These are phyloP conservation scores for Drosophila grimshawi DNA, from an alignment of 1,140 invertebrate genomes.

Conservation along the genomic window DNA sequence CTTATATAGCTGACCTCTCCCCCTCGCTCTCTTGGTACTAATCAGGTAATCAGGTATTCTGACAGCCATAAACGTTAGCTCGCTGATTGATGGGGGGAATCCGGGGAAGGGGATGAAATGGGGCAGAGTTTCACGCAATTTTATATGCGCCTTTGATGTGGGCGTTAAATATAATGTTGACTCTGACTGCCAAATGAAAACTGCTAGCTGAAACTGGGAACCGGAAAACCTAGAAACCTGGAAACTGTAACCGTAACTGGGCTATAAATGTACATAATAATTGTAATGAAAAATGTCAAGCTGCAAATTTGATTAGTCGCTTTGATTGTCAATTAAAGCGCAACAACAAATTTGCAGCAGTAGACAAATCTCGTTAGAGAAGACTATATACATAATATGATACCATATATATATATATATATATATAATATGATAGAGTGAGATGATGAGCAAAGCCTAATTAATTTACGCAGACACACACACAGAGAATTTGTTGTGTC, in stretches of 20 bases:
- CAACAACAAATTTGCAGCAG: slow-evolving; percentile 75
- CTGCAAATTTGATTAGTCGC: slow-evolving; percentile 79
- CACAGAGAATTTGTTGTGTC: slow-evolving; percentile 18
- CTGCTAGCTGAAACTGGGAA: slow-evolving; percentile 4
- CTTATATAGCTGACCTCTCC: not conserved
- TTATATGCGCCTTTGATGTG: slow-evolving; percentile 69
- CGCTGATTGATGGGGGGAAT: slow-evolving; percentile 40
- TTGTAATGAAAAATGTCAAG: slow-evolving; percentile 82
- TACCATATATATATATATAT: slow-evolving; percentile 31
- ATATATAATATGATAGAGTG: slow-evolving; percentile 32
- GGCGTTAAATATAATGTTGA: slow-evolving; percentile 67
- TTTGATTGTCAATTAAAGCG: slow-evolving; percentile 82
- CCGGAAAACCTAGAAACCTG: slow-evolving; percentile 17
- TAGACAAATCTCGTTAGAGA: slow-evolving; percentile 58
- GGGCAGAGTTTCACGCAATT: slow-evolving; percentile 42
- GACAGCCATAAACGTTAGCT: slow-evolving; percentile 17
- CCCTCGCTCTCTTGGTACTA: too few relatives aligned
- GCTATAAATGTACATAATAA: slow-evolving; percentile 75
- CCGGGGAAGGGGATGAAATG: not conserved
- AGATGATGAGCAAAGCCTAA: slow-evolving; percentile 79
- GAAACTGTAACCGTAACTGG: slow-evolving; percentile 27
- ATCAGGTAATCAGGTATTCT: slow-evolving; percentile 11
- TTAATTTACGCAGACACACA: slow-evolving; percentile 64
- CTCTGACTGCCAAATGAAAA: slow-evolving; percentile 10
- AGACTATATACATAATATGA: too few relatives aligned